Evolutionary conservation across 92 coral and sea anemone genomes (phyloP).

Genomic region (Actinernus sp.): DNA sequence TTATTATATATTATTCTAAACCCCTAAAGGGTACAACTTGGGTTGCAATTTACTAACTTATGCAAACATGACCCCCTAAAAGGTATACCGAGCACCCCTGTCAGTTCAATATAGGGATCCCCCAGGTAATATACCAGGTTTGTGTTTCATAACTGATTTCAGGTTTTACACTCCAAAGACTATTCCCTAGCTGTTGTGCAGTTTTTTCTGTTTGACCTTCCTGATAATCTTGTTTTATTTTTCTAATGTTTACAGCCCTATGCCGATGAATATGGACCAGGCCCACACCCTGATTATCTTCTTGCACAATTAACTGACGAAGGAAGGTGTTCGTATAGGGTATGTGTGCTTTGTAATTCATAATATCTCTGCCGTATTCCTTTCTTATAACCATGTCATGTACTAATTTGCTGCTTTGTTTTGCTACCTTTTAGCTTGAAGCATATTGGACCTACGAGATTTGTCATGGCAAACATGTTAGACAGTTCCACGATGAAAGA

Average conservation of each 20-base stretch:
- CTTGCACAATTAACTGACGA: constrained; percentile 69
- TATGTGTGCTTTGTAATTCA: constrained; percentile 33
- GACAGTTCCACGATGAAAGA: constrained; percentile 94
- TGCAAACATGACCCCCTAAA: too few species aligned
- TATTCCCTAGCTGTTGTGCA: too few species aligned
- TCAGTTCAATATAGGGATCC: too few species aligned
- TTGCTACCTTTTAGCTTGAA: constrained; percentile 62
- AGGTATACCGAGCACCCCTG: too few species aligned
- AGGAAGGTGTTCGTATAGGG: constrained; percentile 91
- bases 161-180: too few species aligned
- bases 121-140: not conserved
- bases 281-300: constrained; percentile 77
- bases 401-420: not conserved
- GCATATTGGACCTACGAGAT: constrained; percentile 97
- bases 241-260: constrained; percentile 16
- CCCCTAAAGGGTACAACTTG: too few species aligned
- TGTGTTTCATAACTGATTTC: too few species aligned
- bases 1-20: too few species aligned
- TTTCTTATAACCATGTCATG: not conserved
- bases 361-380: not conserved
- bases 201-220: not conserved
- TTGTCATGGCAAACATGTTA: constrained; percentile 90
- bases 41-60: too few species aligned
- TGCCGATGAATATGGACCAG: constrained; percentile 47
- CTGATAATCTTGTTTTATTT: constrained; percentile 19